Evolutionary conservation across 2,797 vertebrate species (phyloP), one percentile per base, ranked within the genome.

Genomic region (Bradypodion ventrale): DNA sequence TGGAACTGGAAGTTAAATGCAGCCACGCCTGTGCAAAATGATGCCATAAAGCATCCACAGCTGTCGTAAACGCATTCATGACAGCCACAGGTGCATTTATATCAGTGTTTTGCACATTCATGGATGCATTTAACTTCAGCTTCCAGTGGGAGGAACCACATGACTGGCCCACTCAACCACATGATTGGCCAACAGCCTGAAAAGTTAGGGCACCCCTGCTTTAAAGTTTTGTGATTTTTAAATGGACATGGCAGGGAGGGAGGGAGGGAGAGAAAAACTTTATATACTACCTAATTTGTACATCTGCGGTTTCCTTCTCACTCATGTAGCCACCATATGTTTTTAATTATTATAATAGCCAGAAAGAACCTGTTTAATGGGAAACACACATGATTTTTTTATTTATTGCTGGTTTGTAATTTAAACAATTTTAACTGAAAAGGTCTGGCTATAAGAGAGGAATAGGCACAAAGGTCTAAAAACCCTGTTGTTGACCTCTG

Each of bases 261-360:
- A 96, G 94, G n/a, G 52, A 5, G 19, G 86, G 88, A 94, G 90
- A 95, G 94, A 96, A 94, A 97, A 94, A 93, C 94, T 93, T 96
- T 96, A 96, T 95, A 95, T 95, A 95, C 96, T 95, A 96, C 97
- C 95, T 97, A 97, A 98, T 98, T 96, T 95, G 95, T 96, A 95
- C 97, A 97, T 98, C 97, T 97, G 97, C 72, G 93, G 95, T 95
- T 96, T 96, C 74, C 93, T 95, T 95, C 94, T 88, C 94, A 97
- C 95, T 95, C 93, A 94, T 93, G 90, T 92, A 95, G 95, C 95
- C 95, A 94, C 97, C 98, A 97, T 98, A 97, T 98, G 98, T 96
- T 97, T 97, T 98, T 97, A 97, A 98, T 98, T 97, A 97, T 96
- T 96, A 93, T 97, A 97, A 97, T 95, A 96, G 95, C 96, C 96